These are phyloP conservation scores for Unio pictorum DNA, from an alignment of 2,888 invertebrate genomes.

Conservation along the genomic window DNA sequence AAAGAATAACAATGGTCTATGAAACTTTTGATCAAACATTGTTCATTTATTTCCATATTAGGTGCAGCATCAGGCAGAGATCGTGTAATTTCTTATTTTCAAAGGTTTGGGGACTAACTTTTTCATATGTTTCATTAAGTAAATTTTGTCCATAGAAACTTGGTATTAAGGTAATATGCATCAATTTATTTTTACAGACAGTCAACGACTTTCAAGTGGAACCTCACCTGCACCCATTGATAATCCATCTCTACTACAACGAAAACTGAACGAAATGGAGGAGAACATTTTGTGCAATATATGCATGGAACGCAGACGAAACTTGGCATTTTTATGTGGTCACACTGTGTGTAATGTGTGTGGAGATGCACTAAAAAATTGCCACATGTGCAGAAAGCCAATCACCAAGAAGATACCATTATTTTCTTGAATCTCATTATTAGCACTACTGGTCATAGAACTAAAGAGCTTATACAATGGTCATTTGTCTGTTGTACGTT, in stretches of 20 bases:
- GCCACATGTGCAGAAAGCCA: constrained; percentile 88
- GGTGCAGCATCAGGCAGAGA: too few relatives aligned
- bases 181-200: constrained; percentile 2
- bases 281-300: constrained; percentile 89
- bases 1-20: too few relatives aligned
- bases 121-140: too few relatives aligned
- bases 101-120: too few relatives aligned
- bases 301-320: constrained; percentile 87
- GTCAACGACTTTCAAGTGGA: not conserved
- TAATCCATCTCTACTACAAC: constrained; percentile 27
- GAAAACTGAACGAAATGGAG: constrained; percentile 86
- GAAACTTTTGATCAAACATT: too few relatives aligned
- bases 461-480: too few relatives aligned
- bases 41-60: too few relatives aligned
- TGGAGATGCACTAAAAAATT: constrained; percentile 84
- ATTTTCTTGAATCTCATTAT: constrained; percentile 52
- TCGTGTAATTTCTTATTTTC: too few relatives aligned
- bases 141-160: too few relatives aligned
- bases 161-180: too few relatives aligned
- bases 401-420: constrained; percentile 83
- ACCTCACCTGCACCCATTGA: constrained; percentile 1
- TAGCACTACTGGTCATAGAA: too few relatives aligned
- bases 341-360: constrained; percentile 88
- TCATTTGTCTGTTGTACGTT: too few relatives aligned
- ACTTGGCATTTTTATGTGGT: constrained; percentile 90